These are phyloP conservation scores for Calyptomena viridis DNA, from an alignment of 2,113 vertebrate genomes.

Conservation along the genomic window DNA sequence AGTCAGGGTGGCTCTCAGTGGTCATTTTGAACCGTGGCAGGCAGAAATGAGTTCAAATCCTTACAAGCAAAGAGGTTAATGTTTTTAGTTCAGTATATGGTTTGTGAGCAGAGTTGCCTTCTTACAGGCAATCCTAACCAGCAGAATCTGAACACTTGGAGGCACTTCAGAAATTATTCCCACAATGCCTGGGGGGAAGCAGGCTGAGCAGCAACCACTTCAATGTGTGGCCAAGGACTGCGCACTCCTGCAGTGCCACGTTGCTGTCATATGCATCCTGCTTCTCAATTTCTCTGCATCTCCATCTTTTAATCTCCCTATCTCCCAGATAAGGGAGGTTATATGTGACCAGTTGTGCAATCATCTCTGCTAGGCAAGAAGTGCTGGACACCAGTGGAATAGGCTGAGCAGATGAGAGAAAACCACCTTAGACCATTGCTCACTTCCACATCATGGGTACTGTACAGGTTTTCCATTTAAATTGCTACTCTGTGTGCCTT, in stretches of 20 bases:
- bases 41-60: slow-evolving; percentile 64
- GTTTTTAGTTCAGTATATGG: slow-evolving; percentile 22
- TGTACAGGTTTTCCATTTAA: not conserved
- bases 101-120: slow-evolving; percentile 39
- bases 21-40: slow-evolving; percentile 31
- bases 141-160: slow-evolving; percentile 16
- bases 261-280: not conserved
- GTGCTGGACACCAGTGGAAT: not conserved
- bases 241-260: not conserved
- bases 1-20: slow-evolving; percentile 28
- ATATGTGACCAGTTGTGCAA: not conserved
- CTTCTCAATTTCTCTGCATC: not conserved
- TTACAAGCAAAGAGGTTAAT: slow-evolving; percentile 61
- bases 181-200: not conserved
- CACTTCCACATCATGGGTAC: not conserved
- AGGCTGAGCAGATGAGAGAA: not conserved
- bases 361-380: not conserved
- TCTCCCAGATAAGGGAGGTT: not conserved
- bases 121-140: not conserved
- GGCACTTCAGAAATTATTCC: slow-evolving; percentile 6
- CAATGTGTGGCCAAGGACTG: not conserved
- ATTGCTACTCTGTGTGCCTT: not conserved
- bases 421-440: not conserved
- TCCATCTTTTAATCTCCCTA: not conserved
- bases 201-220: not conserved